A percentile compares a stretch with the other conserved stretches of the same genome.
Evolutionary conservation across 2,888 invertebrate genomes (phyloP).

Genomic region (Taenaris catops): DNA sequence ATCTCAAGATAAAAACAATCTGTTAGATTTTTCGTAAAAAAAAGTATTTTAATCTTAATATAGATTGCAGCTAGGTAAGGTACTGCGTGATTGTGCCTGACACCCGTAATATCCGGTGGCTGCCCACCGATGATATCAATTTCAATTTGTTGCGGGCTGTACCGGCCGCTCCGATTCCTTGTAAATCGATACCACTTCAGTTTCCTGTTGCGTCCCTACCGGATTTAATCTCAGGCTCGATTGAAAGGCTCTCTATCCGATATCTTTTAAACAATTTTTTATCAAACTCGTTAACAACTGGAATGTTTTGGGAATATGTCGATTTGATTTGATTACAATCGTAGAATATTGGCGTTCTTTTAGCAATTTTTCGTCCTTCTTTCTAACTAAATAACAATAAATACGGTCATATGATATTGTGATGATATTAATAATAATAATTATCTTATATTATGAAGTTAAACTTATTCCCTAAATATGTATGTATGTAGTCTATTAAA

Average conservation of each 20-base stretch:
- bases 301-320: background rate
- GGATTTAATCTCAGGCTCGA: conserved; percentile 66
- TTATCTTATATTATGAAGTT: too few species aligned
- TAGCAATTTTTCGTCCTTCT: too few species aligned
- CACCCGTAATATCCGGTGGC: conserved; percentile 75
- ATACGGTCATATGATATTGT: too few species aligned
- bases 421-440: too few species aligned
- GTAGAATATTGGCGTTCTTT: too few species aligned
- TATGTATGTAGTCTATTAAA: too few species aligned
- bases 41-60: too few species aligned
- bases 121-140: conserved; percentile 76
- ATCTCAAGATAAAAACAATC: too few species aligned
- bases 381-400: too few species aligned
- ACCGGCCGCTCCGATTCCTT: conserved; percentile 66
- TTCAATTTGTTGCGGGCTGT: conserved; percentile 76
- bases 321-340: too few species aligned
- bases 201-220: conserved; percentile 68
- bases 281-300: background rate
- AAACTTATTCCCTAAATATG: too few species aligned
- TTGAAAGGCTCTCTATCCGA: conserved; percentile 45
- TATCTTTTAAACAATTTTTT: conserved; percentile 19
- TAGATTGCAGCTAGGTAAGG: conserved; percentile 16
- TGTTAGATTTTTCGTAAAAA: too few species aligned
- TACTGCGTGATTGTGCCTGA: conserved; percentile 71
- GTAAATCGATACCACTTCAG: conserved; percentile 70